These are phyloP conservation scores for Lepisosteus osseus DNA, from an alignment of 2,113 vertebrate species.

Conservation along the genomic window DNA sequence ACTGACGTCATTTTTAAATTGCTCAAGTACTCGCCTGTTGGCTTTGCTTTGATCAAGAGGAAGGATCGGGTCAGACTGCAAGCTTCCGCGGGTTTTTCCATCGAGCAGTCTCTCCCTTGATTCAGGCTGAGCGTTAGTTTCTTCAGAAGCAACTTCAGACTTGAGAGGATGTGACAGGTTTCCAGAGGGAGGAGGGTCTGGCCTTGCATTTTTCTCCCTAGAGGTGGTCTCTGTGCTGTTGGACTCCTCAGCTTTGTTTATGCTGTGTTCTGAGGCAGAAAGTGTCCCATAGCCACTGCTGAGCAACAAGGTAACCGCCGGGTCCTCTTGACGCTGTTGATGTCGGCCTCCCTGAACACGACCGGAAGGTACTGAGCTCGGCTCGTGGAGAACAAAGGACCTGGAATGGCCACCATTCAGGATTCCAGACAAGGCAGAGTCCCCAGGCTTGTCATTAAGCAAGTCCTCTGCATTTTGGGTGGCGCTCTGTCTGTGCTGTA, in stretches of 20 bases:
- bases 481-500: constrained; percentile 63
- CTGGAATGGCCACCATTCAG: constrained; percentile 58
- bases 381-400: constrained; percentile 47
- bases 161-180: constrained; percentile 3
- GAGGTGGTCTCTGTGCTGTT: constrained; percentile 11
- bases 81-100: not conserved
- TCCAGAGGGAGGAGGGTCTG: constrained; percentile 29
- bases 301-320: constrained; percentile 53
- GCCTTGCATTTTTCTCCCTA: constrained; percentile 23
- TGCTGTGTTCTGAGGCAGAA: constrained; percentile 59
- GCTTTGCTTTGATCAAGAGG: constrained; percentile 40
- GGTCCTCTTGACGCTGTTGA: constrained; percentile 46
- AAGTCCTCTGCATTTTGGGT: constrained; percentile 33
- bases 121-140: constrained; percentile 12
- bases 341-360: constrained; percentile 41
- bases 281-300: constrained; percentile 84
- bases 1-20: not conserved
- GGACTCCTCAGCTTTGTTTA: constrained; percentile 28
- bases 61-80: not conserved
- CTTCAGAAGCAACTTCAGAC: not conserved
- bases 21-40: constrained; percentile 34
- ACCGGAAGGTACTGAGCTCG: constrained; percentile 45
- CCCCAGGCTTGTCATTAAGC: constrained; percentile 32
- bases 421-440: constrained; percentile 33
- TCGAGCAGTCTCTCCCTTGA: not conserved